Evolutionary conservation across 2,888 invertebrate species (phyloP), one percentile per base, ranked within the genome.

Genomic region (Sisyra nigra): DNA sequence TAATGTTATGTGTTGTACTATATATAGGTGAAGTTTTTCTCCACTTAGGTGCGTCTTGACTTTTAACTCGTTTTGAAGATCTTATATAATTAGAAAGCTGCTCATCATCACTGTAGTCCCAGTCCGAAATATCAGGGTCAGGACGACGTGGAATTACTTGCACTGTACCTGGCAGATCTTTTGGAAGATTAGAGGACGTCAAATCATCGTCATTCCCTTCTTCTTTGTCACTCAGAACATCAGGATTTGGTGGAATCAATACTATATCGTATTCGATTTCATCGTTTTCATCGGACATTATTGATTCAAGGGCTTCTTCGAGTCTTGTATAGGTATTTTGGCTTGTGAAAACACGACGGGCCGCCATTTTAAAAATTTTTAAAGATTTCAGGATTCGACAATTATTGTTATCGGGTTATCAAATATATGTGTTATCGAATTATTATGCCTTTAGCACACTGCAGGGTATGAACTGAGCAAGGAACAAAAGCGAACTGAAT

Each of bases 241-340:
- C 9, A 39, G 19, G 39, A 24, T 19, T 24, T 10, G 34, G 34
- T 34, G 34, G 34, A 6, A 57, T 11, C 34, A 10, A 5, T 5
- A 34, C n/a, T n/a, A 34, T 7, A 34, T 34, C 34, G 34, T 7
- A 5, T n/a, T 34, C 34, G 11, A n/a, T 11, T 6, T 34, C 11
- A n/a, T 11, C 34, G n/a, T 34, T 34, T 34, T 34, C 34, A 7
- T 5, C 34, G n/a, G 34, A 6, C 34, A 34, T 34, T 7, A 10
- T 34, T 7, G 34, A 34, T 34, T 34, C 34, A 7, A 34, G 7
- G 5, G 34, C 34, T 34, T 34, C 34, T 34, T 34, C 34, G 5
- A 34, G 34, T n/a, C 11, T 34, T n/a, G 7, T 5, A 34, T 7
- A 34, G n/a, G 6, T 10, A 11, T 5, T n/a, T 7, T 7, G 34